Conservation (phyloP, 1,140 invertebrate genomes). For the Atta texana region DNA sequence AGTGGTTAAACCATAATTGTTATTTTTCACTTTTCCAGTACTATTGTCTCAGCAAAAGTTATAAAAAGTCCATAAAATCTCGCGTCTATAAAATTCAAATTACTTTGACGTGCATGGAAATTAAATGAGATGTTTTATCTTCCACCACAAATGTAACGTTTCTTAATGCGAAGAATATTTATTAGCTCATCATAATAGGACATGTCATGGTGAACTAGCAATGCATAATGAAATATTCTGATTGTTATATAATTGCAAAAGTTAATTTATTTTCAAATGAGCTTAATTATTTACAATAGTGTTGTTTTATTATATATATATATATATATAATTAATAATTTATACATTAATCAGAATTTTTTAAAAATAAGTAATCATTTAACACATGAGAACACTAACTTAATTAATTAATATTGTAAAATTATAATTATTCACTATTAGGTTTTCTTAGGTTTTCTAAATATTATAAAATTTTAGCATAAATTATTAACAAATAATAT, state of each 20-base stretch:
- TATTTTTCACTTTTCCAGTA: not conserved
- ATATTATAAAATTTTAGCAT: no score
- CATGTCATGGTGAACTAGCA: not conserved
- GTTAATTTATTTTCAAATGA: slow-evolving; percentile 6
- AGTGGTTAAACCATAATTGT: not conserved
- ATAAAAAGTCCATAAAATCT: slow-evolving; percentile 28
- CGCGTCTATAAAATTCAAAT: slow-evolving; percentile 14
- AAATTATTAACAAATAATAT: no score
- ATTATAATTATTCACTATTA: no score
- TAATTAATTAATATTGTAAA: no score
- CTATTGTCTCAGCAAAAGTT: not conserved
- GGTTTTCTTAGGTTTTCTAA: no score
- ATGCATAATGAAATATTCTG: not conserved
- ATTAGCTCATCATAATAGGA: not conserved
- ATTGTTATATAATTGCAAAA: slow-evolving; percentile 3
- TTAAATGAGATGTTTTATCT: slow-evolving; percentile 4
- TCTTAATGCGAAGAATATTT: slow-evolving; percentile 29
- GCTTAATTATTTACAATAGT: not conserved
- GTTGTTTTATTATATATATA: not conserved
- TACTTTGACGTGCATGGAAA: not conserved
- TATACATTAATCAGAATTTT: no score
- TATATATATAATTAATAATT: no score
- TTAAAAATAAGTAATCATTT: no score
- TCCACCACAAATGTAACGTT: not conserved
- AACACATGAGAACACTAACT: no score